Evolutionary conservation across 37 sponge, comb jelly and placozoan species (phyloP).

Genomic region (Ephydatia muelleri): DNA sequence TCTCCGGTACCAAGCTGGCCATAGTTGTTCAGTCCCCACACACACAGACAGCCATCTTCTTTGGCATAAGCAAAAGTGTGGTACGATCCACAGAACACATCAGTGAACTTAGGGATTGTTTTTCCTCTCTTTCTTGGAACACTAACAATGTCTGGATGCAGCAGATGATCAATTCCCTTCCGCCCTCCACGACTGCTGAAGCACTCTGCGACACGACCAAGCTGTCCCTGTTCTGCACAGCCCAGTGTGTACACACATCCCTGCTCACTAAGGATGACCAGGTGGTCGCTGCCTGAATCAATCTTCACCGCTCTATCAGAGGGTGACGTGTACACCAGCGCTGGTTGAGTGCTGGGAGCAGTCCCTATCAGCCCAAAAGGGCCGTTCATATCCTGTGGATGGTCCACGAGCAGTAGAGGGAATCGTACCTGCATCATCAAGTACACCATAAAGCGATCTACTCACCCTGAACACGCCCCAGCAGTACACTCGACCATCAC

Average conservation of each 20-base stretch:
- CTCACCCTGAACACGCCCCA: conserved; percentile 96
- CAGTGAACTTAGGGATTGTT: conserved; percentile 47
- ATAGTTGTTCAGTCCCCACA: conserved; percentile 96
- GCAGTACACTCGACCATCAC: conserved; percentile 80
- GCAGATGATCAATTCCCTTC: conserved; percentile 66
- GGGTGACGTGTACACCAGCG: conserved; percentile 39
- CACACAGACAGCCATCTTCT: conserved; percentile 54
- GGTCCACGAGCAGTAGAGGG: background rate
- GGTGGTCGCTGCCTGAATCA: conserved; percentile 86
- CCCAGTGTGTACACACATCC: conserved; percentile 79
- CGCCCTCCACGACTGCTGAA: conserved; percentile 89
- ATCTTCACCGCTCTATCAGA: conserved; percentile 59
- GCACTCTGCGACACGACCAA: conserved; percentile 88
- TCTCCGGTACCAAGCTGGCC: conserved; percentile 88
- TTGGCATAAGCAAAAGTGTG: conserved; percentile 83
- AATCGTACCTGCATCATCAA: background rate
- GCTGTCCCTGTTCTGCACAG: conserved; percentile 95
- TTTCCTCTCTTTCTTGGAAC: conserved; percentile 27
- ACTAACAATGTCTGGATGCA: conserved; percentile 66
- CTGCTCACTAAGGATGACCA: conserved; percentile 77
- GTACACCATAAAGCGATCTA: background rate
- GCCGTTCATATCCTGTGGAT: conserved; percentile 80
- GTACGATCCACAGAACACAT: conserved; percentile 87
- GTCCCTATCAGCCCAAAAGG: conserved; percentile 69
- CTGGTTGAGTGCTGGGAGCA: conserved; percentile 40